These are phyloP conservation scores for Potamarius usumacintae DNA, from an alignment of 2,113 vertebrate species.

Conservation along the genomic window DNA sequence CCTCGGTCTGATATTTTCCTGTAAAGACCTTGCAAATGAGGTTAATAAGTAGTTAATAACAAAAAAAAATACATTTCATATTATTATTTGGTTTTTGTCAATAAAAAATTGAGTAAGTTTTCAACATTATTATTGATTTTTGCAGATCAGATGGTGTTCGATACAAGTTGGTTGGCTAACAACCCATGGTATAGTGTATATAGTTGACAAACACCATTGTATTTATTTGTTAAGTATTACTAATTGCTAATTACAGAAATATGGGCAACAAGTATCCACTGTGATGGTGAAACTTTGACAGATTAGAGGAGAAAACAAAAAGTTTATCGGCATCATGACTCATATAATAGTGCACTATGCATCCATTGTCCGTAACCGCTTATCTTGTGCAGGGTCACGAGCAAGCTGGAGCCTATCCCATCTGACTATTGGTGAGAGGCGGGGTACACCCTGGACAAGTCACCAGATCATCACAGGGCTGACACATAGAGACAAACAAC, in stretches of 20 bases:
- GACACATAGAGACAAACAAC: no score
- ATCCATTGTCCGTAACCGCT: no score
- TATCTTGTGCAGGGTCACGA: no score
- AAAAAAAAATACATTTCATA: neutral
- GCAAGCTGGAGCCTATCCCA: no score
- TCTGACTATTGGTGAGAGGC: no score
- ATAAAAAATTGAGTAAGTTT: neutral
- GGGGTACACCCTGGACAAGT: no score
- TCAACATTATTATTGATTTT: neutral
- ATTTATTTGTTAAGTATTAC: neutral
- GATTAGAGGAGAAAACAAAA: neutral
- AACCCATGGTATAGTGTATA: neutral
- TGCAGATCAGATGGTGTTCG: neutral
- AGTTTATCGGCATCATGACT: neutral
- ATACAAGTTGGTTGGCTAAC: neutral
- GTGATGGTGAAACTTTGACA: neutral
- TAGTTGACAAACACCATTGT: neutral
- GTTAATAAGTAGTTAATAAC: no score
- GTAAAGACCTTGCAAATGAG: no score
- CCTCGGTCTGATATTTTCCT: no score
- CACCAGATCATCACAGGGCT: no score
- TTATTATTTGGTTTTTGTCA: neutral
- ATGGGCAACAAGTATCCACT: neutral
- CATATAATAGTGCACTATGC: neutral
- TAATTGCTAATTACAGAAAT: neutral